phyloP scores from a whole-genome alignment of 1,140 invertebrate genomes.

The Steinernema feltiae region DNA sequence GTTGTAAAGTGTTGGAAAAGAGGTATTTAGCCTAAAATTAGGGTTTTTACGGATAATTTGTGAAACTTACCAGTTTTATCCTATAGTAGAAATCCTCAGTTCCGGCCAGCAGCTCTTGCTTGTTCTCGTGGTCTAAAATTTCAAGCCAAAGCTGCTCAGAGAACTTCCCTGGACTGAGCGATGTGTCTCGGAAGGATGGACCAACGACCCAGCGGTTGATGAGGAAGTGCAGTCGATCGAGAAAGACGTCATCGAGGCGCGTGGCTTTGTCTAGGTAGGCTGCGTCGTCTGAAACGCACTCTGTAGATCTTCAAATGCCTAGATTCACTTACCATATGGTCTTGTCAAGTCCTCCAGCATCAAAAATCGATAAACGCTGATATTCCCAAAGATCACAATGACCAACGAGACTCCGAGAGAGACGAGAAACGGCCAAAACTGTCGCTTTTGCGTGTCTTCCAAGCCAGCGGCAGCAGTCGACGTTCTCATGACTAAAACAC shows the following conservation, averaged over 20 bases:
- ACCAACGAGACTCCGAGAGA: background rate
- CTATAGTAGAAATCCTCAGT: background rate
- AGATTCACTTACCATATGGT: background rate
- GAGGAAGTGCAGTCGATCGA: background rate
- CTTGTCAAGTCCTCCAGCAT: background rate
- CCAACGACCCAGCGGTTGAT: background rate
- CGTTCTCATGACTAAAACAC: too few relatives aligned
- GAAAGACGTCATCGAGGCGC: background rate
- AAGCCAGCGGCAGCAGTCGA: too few relatives aligned
- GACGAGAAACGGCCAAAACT: background rate
- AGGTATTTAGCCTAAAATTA: background rate
- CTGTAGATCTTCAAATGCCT: too few relatives aligned
- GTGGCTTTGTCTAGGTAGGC: background rate
- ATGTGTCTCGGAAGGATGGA: background rate
- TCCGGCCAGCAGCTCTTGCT: background rate
- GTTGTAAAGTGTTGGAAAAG: background rate
- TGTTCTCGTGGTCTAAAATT: background rate
- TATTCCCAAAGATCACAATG: background rate
- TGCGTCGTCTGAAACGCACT: background rate
- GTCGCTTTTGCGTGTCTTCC: background rate
- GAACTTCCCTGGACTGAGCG: background rate
- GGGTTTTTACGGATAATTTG: background rate
- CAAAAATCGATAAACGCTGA: background rate
- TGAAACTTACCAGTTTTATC: background rate
- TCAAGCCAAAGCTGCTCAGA: background rate